Evolutionary conservation across 2,888 invertebrate species (phyloP).

Genomic region (Ophonus ardosiacus): DNA sequence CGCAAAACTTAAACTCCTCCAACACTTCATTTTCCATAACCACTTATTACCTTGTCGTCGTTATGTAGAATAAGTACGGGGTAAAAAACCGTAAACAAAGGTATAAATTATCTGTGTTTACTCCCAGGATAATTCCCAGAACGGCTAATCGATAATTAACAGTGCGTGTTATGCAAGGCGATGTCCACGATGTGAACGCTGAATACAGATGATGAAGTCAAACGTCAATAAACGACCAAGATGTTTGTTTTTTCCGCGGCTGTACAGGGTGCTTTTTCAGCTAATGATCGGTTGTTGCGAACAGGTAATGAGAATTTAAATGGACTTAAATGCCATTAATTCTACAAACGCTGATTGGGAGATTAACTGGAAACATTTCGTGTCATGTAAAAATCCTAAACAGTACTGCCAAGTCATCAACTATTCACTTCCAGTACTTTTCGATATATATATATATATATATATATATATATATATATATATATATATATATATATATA

Average conservation of each 20-base stretch:
- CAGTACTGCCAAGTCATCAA: background rate
- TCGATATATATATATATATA: too few relatives aligned
- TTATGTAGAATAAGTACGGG: conserved; percentile 12
- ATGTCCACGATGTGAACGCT: background rate
- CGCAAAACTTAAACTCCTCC: conserved; percentile 10
- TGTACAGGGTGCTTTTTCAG: background rate
- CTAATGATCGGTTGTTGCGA: conserved; percentile 10
- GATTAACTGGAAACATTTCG: background rate
- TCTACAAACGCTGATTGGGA: conserved; percentile 11
- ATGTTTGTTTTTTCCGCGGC: conserved; percentile 11
- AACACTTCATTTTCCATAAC: conserved; percentile 35
- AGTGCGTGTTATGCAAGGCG: background rate
- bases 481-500: too few relatives aligned
- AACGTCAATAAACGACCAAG: background rate
- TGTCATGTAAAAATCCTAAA: background rate
- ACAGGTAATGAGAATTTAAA: conserved; percentile 5
- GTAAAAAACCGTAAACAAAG: conserved; percentile 38
- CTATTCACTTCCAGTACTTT: too few relatives aligned
- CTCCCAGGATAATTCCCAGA: conserved; percentile 19
- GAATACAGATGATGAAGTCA: conserved; percentile 7
- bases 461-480: too few relatives aligned
- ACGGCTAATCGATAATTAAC: conserved; percentile 35
- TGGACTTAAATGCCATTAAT: conserved; percentile 1
- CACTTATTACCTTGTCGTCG: conserved; percentile 24
- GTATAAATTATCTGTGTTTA: conserved; percentile 37